A percentile compares a stretch with the other conserved stretches of the same genome.
These are phyloP conservation scores for Hydrozoanthus gracilis DNA, from an alignment of 92 coral and sea anemone species.

Conservation along the genomic window DNA sequence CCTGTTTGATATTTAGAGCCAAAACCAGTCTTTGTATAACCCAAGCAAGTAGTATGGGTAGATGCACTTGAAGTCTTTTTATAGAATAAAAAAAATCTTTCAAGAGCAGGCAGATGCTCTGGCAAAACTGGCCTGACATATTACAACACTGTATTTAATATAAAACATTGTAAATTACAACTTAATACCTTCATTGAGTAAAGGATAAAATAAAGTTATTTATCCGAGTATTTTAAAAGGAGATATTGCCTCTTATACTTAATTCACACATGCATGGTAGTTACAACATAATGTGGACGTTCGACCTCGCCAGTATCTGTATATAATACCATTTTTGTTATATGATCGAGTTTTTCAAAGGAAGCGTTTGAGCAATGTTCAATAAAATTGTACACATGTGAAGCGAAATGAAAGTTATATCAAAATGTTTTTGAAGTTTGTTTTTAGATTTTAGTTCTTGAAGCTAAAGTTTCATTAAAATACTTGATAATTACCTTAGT, in stretches of 20 bases:
- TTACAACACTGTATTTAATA: conserved; percentile 1
- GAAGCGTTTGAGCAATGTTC: no score
- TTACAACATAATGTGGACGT: neutral
- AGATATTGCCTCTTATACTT: neutral
- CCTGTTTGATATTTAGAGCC: neutral
- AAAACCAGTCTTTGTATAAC: neutral
- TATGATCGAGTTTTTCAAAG: no score
- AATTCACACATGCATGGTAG: neutral
- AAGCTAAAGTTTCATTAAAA: no score
- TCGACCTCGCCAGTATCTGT: no score
- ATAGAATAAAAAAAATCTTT: neutral
- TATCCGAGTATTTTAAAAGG: conserved; percentile 17
- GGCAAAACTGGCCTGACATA: neutral
- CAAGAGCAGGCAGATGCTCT: neutral
- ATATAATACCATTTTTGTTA: no score
- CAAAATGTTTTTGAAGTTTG: no score
- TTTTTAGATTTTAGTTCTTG: no score
- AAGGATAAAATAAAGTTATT: conserved; percentile 23
- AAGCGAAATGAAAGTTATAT: no score
- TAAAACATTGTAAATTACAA: conserved; percentile 10
- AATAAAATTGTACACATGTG: no score
- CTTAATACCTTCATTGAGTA: conserved; percentile 12
- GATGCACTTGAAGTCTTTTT: neutral
- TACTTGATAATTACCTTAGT: no score
- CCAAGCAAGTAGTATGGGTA: neutral